Conservation (phyloP, 1,140 invertebrate species). For the Holcopasites calliopsidis region DNA sequence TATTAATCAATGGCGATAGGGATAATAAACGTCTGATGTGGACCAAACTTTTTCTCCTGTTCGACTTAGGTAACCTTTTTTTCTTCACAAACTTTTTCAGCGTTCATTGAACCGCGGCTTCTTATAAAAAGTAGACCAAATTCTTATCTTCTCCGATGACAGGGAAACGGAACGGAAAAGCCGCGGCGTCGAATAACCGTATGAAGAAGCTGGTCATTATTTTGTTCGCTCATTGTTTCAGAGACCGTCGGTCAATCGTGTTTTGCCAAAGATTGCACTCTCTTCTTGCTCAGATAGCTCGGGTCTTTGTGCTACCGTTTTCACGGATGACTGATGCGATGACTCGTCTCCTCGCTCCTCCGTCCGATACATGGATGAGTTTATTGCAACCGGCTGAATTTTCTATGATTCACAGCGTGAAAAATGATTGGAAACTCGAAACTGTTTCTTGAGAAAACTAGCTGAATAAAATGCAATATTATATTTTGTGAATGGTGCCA, state of each 20-base stretch:
- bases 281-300: conserved; percentile 11
- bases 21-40: conserved; percentile 18
- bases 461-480: no score
- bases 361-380: conserved; percentile 13
- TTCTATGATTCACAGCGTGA: neutral
- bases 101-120: neutral
- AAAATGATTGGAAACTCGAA: neutral
- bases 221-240: conserved; percentile 30
- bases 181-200: neutral
- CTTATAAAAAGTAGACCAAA: neutral
- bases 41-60: neutral
- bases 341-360: neutral
- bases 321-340: conserved; percentile 22
- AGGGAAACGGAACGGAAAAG: neutral
- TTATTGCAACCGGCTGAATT: conserved; percentile 1
- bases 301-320: conserved; percentile 25
- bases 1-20: conserved; percentile 30
- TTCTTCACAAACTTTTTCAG: neutral
- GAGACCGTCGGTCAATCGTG: conserved; percentile 13
- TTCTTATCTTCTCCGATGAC: conserved; percentile 15
- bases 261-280: conserved; percentile 18
- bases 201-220: neutral
- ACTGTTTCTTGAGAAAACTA: neutral
- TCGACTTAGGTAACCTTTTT: neutral
- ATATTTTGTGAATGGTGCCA: no score